Conservation (phyloP, 2,888 invertebrate species). For the Machimus rusticus region DNA sequence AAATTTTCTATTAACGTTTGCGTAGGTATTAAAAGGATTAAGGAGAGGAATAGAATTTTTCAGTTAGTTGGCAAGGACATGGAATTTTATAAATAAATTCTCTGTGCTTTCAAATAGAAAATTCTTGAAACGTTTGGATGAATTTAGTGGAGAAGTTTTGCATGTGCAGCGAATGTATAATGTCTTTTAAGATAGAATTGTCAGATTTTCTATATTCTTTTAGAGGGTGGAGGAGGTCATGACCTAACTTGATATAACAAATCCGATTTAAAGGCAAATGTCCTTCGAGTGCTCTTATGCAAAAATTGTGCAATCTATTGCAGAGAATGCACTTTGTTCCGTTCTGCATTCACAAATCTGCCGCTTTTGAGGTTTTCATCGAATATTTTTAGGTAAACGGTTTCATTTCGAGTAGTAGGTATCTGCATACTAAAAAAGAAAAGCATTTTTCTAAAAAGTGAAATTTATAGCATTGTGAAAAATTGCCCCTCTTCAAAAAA, state of each 20-base stretch:
- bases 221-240: not conserved
- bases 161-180: not conserved
- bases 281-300: not conserved
- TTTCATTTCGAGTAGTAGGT: not conserved
- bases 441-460: not conserved
- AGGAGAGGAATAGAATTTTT: not conserved
- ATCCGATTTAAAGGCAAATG: not conserved
- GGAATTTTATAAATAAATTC: not conserved
- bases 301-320: not conserved
- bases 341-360: not conserved
- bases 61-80: not conserved
- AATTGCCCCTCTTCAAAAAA: not conserved
- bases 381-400: not conserved
- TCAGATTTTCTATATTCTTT: not conserved
- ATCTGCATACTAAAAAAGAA: not conserved
- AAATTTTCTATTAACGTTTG: not conserved
- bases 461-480: not conserved
- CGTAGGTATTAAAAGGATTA: not conserved
- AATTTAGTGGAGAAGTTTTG: not conserved
- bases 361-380: not conserved
- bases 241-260: not conserved
- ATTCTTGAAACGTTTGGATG: not conserved
- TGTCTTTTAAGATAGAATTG: not conserved
- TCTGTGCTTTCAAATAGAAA: not conserved
- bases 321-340: not conserved